These are phyloP conservation scores for Tuta absoluta DNA, from an alignment of 2,888 invertebrate species.

Conservation along the genomic window DNA sequence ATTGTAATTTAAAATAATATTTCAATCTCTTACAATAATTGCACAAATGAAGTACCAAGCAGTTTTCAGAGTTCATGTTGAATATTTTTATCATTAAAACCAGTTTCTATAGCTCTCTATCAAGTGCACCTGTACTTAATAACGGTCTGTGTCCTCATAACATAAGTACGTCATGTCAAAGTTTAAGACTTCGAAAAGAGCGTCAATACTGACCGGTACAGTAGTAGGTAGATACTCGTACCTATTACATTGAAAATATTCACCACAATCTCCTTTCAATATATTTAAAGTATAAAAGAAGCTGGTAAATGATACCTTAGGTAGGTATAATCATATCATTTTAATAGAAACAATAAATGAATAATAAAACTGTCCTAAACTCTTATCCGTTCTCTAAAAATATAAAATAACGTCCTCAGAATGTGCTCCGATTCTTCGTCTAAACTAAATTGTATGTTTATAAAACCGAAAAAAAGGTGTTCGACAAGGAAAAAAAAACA, in stretches of 20 bases:
- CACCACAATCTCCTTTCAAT: constrained; percentile 6
- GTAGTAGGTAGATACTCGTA: background rate
- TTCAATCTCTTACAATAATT: constrained; percentile 66
- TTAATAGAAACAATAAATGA: constrained; percentile 77
- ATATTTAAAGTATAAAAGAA: constrained; percentile 45
- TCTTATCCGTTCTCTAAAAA: constrained; percentile 49
- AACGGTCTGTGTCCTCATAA: too few species aligned
- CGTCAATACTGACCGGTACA: too few species aligned
- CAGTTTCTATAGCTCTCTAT: too few species aligned
- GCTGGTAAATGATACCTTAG: constrained; percentile 51
- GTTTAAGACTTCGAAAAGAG: too few species aligned
- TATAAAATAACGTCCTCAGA: constrained; percentile 53
- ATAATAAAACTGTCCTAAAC: constrained; percentile 72
- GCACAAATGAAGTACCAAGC: constrained; percentile 63
- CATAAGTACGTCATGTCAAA: too few species aligned
- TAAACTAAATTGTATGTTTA: constrained; percentile 15
- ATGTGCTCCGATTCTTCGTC: constrained; percentile 37
- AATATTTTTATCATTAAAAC: constrained; percentile 26
- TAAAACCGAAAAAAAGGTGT: constrained; percentile 11
- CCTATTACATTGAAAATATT: background rate
- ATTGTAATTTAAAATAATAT: constrained; percentile 32
- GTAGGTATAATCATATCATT: constrained; percentile 43
- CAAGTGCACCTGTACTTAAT: too few species aligned
- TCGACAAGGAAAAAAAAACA: constrained; percentile 20
- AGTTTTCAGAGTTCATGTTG: constrained; percentile 36